A percentile compares a stretch with the other conserved stretches of the same genome.
phyloP scores from a whole-genome alignment of 2,113 vertebrate genomes.

The Antechinus flavipes region DNA sequence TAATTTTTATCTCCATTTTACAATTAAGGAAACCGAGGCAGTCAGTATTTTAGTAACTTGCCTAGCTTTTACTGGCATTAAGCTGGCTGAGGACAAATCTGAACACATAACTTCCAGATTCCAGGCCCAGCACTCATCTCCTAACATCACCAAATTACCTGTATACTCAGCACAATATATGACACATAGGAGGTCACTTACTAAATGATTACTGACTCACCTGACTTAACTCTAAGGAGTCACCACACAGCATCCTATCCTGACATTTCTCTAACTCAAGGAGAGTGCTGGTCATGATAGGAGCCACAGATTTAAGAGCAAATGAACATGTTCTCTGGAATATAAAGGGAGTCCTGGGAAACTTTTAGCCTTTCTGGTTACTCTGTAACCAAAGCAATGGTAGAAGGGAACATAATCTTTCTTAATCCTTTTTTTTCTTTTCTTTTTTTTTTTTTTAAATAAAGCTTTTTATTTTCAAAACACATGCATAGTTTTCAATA shows the following conservation, averaged over 20 bases:
- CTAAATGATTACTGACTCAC: not conserved
- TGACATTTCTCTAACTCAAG: not conserved
- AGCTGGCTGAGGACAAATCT: not conserved
- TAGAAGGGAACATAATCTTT: constrained; percentile 15
- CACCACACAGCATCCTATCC: not conserved
- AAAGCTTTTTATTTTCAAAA: too few species aligned
- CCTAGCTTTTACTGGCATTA: not conserved
- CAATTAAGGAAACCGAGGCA: not conserved
- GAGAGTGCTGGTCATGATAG: not conserved
- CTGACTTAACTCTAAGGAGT: not conserved
- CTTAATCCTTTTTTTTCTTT: constrained; percentile 21
- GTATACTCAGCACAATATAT: not conserved
- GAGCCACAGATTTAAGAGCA: not conserved
- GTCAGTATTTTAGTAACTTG: not conserved
- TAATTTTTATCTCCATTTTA: not conserved
- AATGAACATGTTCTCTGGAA: not conserved
- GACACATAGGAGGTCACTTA: not conserved
- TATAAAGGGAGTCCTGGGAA: constrained; percentile 9
- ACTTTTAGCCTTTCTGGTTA: not conserved
- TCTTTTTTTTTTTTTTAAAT: too few species aligned
- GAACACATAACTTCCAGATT: not conserved
- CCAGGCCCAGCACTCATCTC: not conserved
- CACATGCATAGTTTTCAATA: too few species aligned
- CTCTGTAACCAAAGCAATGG: constrained; percentile 1
- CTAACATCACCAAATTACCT: not conserved